A percentile compares a stretch with the other conserved stretches of the same genome.
Evolutionary conservation across 2,888 invertebrate species (phyloP).

Genomic region (Drosophila lutescens): DNA sequence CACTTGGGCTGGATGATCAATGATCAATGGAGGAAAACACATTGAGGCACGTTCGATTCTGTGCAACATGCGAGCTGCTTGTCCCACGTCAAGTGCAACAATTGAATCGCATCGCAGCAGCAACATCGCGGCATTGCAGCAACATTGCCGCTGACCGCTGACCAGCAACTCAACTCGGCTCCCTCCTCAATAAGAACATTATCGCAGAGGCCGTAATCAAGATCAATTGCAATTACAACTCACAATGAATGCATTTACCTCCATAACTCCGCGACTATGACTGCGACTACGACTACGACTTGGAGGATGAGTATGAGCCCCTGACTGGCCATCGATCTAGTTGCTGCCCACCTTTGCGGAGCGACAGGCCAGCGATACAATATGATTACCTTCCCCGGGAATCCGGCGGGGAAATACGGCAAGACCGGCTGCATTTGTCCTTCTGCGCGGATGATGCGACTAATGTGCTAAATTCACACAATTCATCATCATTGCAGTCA

Average conservation of each 20-base stretch:
- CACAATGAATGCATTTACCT: constrained; percentile 77
- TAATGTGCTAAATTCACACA: constrained; percentile 84
- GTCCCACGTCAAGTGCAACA: constrained; percentile 78
- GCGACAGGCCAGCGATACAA: constrained; percentile 38
- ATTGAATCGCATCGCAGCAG: constrained; percentile 67
- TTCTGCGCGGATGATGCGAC: constrained; percentile 70
- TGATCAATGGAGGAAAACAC: constrained; percentile 66
- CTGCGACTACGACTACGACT: constrained; percentile 41
- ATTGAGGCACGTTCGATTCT: constrained; percentile 69
- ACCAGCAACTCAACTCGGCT: constrained; percentile 57
- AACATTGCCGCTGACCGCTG: constrained; percentile 41
- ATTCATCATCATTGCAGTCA: constrained; percentile 80
- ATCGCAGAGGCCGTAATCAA: constrained; percentile 78
- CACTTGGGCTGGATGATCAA: constrained; percentile 56
- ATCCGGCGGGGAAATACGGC: not conserved
- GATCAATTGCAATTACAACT: constrained; percentile 79
- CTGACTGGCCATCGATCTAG: constrained; percentile 70
- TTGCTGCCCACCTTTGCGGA: constrained; percentile 46
- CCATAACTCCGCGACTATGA: constrained; percentile 56
- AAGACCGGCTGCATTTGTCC: constrained; percentile 44
- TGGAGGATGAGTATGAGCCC: not conserved
- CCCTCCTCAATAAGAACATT: constrained; percentile 77
- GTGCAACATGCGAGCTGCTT: constrained; percentile 71
- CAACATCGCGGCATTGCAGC: constrained; percentile 21
- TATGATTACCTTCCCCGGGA: constrained; percentile 26